Base-by-base conservation (phyloP, 2,113 vertebrate genomes). In the Ceratotherium simum region DNA sequence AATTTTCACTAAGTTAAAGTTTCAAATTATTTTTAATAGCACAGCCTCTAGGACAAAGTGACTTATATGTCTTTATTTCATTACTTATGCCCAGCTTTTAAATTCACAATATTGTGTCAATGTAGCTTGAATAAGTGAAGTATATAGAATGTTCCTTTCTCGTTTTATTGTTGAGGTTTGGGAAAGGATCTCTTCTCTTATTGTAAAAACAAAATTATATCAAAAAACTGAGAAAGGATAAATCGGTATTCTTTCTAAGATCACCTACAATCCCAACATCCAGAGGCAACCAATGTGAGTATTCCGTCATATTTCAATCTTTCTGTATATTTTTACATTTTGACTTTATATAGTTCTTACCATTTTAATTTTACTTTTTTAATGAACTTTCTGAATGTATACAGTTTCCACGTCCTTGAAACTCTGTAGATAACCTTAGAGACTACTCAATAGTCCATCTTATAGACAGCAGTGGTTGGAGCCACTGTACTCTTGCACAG, bases 401-500 rank as follows among this genome's bases (percentile, higher is more conserved):
- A 17, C 6, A 17, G 8, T 17, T 95, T 80, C 60, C 0, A 0
- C 0, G 11, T 48, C 73, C 23, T 65, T 39, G 51, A 18, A 69
- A 67, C 5, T 18, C 54, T 27, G 6, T 8, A 54, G 65, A 7
- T 4, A 2, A 4, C 29, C 11, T 12, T 3, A 39, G 25, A 39
- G 86, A 21, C 42, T 2, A 3, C 18, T 0, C 14, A 3, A 11
- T 0, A 16, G 39, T 20, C n/a, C 5, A 1, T 36, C 6, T 3
- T 8, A 0, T 2, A 64, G 65, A 27, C 36, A 29, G 56, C 1
- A 10, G 3, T 2, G 6, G 1, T 14, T 2, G 0, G 6, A 60
- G 60, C 39, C 20, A 0, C 8, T 0, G 0, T 0, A 1, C 6
- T 2, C 16, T 6, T 3, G 17, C 2, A 1, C 6, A 0, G 11